Evolutionary conservation across 2,113 vertebrate genomes (phyloP).

Genomic region (Coracopsis vasa): DNA sequence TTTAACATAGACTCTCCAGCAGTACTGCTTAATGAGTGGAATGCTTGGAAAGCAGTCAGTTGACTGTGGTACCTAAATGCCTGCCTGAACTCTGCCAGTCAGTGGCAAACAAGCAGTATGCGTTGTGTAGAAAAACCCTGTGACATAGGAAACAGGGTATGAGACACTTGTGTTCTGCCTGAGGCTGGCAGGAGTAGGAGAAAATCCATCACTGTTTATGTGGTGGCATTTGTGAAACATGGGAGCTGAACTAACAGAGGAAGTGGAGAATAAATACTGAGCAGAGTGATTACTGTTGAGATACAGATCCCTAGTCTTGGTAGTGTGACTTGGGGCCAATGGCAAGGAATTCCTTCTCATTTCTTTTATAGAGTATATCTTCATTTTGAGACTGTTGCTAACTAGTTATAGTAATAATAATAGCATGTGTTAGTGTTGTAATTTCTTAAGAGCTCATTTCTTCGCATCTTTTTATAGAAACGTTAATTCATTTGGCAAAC

Average conservation of each 20-base stretch:
- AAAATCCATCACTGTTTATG: constrained; percentile 3
- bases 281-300: neutral
- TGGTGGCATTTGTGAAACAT: neutral
- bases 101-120: neutral
- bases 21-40: neutral
- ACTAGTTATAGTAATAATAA: constrained; percentile 47
- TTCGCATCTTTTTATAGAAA: constrained; percentile 55
- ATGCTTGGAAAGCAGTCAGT: neutral
- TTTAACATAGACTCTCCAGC: neutral
- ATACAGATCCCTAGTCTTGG: neutral
- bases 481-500: constrained; percentile 62
- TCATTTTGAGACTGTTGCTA: constrained; percentile 19
- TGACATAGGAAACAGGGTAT: neutral
- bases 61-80: neutral
- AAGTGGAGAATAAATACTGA: constrained; percentile 21
- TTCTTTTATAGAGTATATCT: neutral
- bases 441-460: constrained; percentile 36
- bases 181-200: constrained; percentile 2
- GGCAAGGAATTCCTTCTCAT: constrained; percentile 9
- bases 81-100: neutral
- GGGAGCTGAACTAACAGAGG: neutral
- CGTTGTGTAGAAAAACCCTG: neutral
- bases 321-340: neutral
- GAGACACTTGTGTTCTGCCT: neutral
- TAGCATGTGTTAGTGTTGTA: constrained; percentile 2